Conservation (phyloP, 2,797 vertebrate species). For the Rhynchotus rufescens region DNA sequence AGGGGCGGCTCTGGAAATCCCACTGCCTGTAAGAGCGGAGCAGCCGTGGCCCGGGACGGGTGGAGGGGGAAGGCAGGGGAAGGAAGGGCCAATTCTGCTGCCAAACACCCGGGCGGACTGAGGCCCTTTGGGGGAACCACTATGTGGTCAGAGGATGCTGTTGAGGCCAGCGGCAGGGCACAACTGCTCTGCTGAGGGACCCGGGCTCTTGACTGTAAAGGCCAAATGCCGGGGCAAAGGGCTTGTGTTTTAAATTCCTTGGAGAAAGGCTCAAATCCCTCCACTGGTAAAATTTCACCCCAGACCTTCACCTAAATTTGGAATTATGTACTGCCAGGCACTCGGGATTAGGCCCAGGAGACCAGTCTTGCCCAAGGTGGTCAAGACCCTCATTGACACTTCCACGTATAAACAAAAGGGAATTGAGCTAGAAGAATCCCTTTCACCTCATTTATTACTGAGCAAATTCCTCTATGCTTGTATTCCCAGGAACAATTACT, state of each 20-base stretch:
- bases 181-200: neutral
- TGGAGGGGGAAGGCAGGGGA: fast-evolving
- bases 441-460: neutral
- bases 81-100: neutral
- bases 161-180: neutral
- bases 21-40: neutral
- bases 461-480: neutral
- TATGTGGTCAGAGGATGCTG: neutral
- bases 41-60: neutral
- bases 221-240: fast-evolving
- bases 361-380: neutral
- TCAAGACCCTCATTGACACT: neutral
- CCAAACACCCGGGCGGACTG: neutral
- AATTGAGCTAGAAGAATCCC: neutral
- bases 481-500: neutral
- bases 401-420: fast-evolving
- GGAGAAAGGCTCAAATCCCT: neutral
- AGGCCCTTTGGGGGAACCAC: neutral
- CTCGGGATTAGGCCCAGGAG: neutral
- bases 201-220: neutral
- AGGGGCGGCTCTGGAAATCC: neutral
- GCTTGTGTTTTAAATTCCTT: neutral
- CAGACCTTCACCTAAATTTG: neutral
- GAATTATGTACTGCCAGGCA: neutral
- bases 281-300: neutral